Conservation (phyloP, 2,797 vertebrate species). For the Phoebastria nigripes region DNA sequence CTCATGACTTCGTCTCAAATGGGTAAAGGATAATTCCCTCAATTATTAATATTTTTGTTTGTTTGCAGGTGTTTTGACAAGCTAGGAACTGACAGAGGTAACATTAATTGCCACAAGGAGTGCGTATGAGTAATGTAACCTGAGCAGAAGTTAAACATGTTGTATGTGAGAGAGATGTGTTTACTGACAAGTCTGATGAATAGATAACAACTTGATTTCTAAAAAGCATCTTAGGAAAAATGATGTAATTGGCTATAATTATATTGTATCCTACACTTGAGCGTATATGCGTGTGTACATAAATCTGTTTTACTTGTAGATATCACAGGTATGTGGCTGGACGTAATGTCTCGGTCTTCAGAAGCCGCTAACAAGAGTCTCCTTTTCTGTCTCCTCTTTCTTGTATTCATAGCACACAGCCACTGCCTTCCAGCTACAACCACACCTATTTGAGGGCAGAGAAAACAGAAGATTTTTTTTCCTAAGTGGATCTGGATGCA, state of each 20-base stretch:
- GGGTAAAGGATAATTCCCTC: neutral
- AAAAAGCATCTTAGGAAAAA: constrained; percentile 9
- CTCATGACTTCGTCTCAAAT: neutral
- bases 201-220: constrained; percentile 33
- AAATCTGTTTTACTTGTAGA: neutral
- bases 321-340: neutral
- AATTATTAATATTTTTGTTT: neutral
- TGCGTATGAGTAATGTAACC: neutral
- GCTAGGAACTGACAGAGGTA: neutral
- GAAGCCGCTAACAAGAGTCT: neutral
- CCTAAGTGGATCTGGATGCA: neutral
- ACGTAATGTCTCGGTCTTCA: neutral
- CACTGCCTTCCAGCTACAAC: neutral
- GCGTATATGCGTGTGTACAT: neutral
- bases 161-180: neutral
- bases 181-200: constrained; percentile 40
- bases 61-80: neutral
- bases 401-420: neutral
- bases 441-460: neutral
- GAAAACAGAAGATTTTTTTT: neutral
- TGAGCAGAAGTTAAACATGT: constrained; percentile 23
- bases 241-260: constrained; percentile 24
- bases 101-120: neutral
- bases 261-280: neutral
- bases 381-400: neutral